Evolutionary conservation across 2,888 invertebrate genomes (phyloP).

Genomic region (Catotricha subobsoleta): DNA sequence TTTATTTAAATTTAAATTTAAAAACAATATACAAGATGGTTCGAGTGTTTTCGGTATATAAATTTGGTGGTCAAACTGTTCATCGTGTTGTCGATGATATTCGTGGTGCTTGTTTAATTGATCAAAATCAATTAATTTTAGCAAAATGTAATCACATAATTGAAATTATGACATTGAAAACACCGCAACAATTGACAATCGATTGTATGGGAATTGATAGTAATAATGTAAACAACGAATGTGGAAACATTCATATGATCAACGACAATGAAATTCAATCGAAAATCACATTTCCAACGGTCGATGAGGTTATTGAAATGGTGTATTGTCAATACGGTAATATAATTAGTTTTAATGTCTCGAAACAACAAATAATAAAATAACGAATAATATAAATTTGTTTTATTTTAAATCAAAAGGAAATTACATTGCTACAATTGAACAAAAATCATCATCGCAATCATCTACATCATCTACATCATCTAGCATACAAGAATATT

Average conservation of each 20-base stretch:
- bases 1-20: too few relatives aligned
- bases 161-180: slow-evolving; percentile 6
- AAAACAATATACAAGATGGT: too few relatives aligned
- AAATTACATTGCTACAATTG: slow-evolving; percentile 47
- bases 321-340: slow-evolving; percentile 46
- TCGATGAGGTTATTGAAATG: slow-evolving; percentile 49
- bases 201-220: too few relatives aligned
- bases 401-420: too few relatives aligned
- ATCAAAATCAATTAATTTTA: slow-evolving; percentile 3
- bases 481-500: slow-evolving; percentile 28
- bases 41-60: slow-evolving; percentile 8
- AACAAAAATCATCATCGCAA: slow-evolving; percentile 35
- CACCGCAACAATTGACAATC: too few relatives aligned
- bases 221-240: too few relatives aligned
- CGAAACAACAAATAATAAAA: too few relatives aligned
- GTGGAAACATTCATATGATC: slow-evolving; percentile 8
- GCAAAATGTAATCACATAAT: slow-evolving; percentile 8
- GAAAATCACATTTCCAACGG: slow-evolving; percentile 46
- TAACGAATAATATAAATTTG: too few relatives aligned
- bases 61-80: slow-evolving; percentile 4
- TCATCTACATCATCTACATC: too few relatives aligned
- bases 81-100: slow-evolving; percentile 7
- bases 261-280: slow-evolving; percentile 18
- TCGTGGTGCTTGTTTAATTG: background rate
- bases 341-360: slow-evolving; percentile 6